Evolutionary conservation across 1,140 invertebrate species (phyloP).

Genomic region (Tetramorium parvispinum): DNA sequence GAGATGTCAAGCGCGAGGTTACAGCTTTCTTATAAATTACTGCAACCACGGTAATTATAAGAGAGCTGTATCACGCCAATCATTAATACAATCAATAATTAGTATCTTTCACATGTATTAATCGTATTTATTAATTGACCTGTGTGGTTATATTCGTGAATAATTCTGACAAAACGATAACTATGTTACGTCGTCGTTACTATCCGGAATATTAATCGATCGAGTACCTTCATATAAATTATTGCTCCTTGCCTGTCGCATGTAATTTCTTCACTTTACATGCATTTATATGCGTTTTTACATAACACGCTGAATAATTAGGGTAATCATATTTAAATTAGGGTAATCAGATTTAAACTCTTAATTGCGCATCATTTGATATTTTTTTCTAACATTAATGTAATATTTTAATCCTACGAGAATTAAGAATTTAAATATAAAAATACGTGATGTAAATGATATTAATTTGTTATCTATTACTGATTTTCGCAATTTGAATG

Average conservation of each 20-base stretch:
- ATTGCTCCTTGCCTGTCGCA: constrained; percentile 11
- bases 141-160: constrained; percentile 25
- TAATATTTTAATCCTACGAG: neutral
- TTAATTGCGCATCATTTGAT: neutral
- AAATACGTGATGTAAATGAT: neutral
- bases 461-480: neutral
- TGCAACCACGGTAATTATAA: constrained; percentile 28
- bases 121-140: neutral
- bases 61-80: constrained; percentile 47
- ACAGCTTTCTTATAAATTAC: too few species aligned
- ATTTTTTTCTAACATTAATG: neutral
- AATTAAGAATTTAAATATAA: neutral
- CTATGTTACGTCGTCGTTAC: constrained; percentile 20
- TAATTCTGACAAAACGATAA: constrained; percentile 50
- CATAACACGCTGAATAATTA: constrained; percentile 11
- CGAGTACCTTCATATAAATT: constrained; percentile 44
- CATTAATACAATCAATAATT: too few species aligned
- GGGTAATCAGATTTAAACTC: neutral
- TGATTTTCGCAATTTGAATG: neutral
- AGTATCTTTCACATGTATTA: constrained; percentile 47
- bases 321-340: neutral
- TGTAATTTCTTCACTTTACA: constrained; percentile 27
- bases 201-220: constrained; percentile 62
- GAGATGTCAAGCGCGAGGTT: constrained; percentile 20
- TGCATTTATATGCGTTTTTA: constrained; percentile 45